Evolutionary conservation across 2,113 vertebrate species (phyloP).

Genomic region (Hippoglossus stenolepis): DNA sequence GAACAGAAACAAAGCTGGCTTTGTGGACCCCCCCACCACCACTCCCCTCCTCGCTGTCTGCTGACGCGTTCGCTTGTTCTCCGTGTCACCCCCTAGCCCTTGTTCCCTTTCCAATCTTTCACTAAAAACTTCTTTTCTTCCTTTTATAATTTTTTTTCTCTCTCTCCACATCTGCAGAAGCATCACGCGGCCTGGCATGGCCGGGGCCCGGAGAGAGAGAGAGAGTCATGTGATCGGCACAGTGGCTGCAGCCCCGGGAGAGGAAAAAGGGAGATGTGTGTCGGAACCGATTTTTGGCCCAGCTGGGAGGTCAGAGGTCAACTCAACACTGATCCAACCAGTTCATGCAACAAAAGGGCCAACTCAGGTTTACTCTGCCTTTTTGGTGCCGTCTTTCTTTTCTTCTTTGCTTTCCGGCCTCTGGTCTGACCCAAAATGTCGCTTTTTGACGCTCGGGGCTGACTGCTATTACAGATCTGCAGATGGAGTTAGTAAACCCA

Average conservation of each 20-base stretch:
- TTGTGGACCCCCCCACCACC: slow-evolving; percentile 71
- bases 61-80: slow-evolving; percentile 80
- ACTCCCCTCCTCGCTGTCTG: slow-evolving; percentile 59
- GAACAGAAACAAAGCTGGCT: slow-evolving; percentile 81
- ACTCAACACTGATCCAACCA: slow-evolving; percentile 67
- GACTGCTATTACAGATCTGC: slow-evolving; percentile 22
- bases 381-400: slow-evolving; percentile 27
- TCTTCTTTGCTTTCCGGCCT: slow-evolving; percentile 43
- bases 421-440: slow-evolving; percentile 45
- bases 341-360: slow-evolving; percentile 48
- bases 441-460: slow-evolving; percentile 23
- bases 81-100: slow-evolving; percentile 64
- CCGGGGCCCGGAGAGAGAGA: slow-evolving; percentile 16
- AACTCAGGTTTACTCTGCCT: slow-evolving; percentile 14
- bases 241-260: slow-evolving; percentile 58
- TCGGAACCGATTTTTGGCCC: slow-evolving; percentile 69
- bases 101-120: slow-evolving; percentile 72
- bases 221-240: slow-evolving; percentile 78
- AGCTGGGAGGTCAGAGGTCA: slow-evolving; percentile 74
- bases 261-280: slow-evolving; percentile 77
- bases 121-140: slow-evolving; percentile 77
- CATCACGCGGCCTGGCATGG: slow-evolving; percentile 77
- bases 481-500: slow-evolving; percentile 38
- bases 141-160: slow-evolving; percentile 43
- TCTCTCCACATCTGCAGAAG: slow-evolving; percentile 79